Conservation (phyloP, 64 coral and sea anemone species). For the Montipora sp. region DNA sequence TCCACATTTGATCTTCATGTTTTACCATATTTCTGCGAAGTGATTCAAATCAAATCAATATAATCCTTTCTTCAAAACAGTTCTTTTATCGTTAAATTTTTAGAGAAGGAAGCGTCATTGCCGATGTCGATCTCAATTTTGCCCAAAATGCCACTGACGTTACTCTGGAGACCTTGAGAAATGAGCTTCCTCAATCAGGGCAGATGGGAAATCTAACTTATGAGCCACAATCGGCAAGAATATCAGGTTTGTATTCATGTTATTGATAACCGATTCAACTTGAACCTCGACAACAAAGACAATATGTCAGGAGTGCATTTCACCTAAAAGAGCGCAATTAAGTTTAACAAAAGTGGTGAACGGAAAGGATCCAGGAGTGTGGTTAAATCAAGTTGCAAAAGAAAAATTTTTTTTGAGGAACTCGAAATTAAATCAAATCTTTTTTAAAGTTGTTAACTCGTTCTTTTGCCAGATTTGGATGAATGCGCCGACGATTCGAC, state of each 20-base stretch:
- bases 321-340: too few relatives aligned
- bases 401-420: neutral
- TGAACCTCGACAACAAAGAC: too few relatives aligned
- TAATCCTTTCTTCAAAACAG: neutral
- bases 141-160: conserved; percentile 34
- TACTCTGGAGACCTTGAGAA: neutral
- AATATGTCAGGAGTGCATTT: too few relatives aligned
- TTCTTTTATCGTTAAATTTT: neutral
- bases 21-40: too few relatives aligned
- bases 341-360: too few relatives aligned
- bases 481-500: conserved; percentile 16
- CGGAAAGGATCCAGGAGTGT: too few relatives aligned
- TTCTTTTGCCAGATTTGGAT: conserved; percentile 10
- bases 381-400: neutral
- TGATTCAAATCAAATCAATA: neutral
- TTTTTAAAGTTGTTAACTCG: neutral
- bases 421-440: too few relatives aligned
- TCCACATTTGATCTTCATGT: neutral
- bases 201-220: conserved; percentile 51
- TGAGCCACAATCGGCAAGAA: neutral
- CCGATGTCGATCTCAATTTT: conserved; percentile 23
- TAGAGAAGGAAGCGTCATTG: conserved; percentile 24
- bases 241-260: neutral
- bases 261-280: too few relatives aligned
- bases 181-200: neutral